Percentiles rank a stretch among this genome's conserved stretches.
Conservation (phyloP, 2,888 invertebrate species). For the Leptopilina syphax region DNA sequence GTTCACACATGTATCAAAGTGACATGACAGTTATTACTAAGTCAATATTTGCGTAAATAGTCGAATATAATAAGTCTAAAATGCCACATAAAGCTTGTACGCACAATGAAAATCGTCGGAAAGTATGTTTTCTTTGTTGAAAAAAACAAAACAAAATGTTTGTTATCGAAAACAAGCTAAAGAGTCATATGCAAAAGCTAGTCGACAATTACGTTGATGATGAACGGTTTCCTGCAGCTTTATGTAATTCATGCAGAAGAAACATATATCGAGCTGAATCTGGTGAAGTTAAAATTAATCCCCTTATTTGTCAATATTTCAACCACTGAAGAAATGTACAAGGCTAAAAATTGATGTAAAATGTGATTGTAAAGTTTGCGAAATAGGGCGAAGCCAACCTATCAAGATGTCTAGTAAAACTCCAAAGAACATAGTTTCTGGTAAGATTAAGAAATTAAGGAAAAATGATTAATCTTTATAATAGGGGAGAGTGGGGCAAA, state of each 20-base stretch:
- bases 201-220: no score
- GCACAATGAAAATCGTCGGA: neutral
- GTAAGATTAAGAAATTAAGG: constrained; percentile 32
- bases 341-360: no score
- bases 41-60: neutral
- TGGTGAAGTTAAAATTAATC: neutral
- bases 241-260: no score
- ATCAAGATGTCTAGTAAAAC: constrained; percentile 36
- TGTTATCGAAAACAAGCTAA: neutral
- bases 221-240: no score
- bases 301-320: no score
- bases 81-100: constrained; percentile 1
- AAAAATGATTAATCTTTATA: neutral
- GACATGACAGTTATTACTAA: neutral
- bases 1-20: neutral
- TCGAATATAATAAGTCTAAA: neutral
- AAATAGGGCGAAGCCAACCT: constrained; percentile 7
- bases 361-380: neutral
- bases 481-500: no score
- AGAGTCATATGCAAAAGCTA: neutral
- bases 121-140: neutral
- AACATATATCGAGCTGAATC: neutral
- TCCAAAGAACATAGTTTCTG: constrained; percentile 27
- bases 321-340: no score
- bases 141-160: neutral